Base-by-base conservation (phyloP, 2,888 invertebrate genomes). In the Diarsia brunnea region DNA sequence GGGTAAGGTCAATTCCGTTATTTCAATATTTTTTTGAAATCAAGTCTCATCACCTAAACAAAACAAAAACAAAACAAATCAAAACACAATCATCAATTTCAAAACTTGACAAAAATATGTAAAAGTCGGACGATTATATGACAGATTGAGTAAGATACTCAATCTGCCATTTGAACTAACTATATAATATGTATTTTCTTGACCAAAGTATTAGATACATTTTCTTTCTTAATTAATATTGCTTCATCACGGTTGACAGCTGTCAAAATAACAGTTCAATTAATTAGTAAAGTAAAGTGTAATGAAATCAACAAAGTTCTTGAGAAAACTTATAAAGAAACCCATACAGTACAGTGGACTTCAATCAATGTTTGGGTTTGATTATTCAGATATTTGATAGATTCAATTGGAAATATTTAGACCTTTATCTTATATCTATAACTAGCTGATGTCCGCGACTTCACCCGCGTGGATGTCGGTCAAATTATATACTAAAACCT, bases 201-300 rank as follows among this genome's bases (percentile, higher is more conserved):
- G 1, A 27, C 24, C 24, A 27, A 16, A 16, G 16, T 27, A 55
- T 24, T 16, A 11, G 0, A 24, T 70, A 1, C 3, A 60, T 31
- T 58, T 12, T 38, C 45, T 61, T 21, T 1, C 2, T 8, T 77
- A 63, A 63, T 69, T 64, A 31, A 49, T 45, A 47, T 47, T 43
- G 19, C 38, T 49, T 77, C 53, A n/a, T 68, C 11, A n/a, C 24
- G 14, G 2, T 31, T 45, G 64, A 70, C 71, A 60, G 77, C 79
- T 65, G 58, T 51, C 64, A 49, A 70, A 79, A 58, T 79, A 79
- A 63, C 10, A 43, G 43, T 60, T 79, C 64, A 31, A 78, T 60
- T 78, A 38, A 21, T 75, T 10, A 38, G 11, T 0, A 63, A 27
- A 78, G 12, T 19, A 63, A 27, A 78, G 12, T 19, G 24, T 79